Base-by-base conservation (phyloP, 1,140 invertebrate species). In the Proctacanthus coquilletti region DNA sequence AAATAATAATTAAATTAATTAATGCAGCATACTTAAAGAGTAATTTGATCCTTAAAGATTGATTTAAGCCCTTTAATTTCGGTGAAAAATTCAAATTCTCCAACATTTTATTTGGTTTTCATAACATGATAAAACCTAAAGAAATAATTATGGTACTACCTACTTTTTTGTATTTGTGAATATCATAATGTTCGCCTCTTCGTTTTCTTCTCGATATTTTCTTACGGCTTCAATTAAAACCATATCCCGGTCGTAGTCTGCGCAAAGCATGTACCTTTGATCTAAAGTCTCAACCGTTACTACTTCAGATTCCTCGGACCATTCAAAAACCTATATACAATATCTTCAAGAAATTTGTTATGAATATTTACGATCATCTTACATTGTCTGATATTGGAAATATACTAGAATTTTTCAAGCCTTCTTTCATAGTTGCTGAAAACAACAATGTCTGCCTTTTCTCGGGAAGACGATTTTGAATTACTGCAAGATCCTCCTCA, bases 101-200 rank as follows among this genome's bases (percentile, higher is more conserved):
- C n/a, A 8, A 2, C 5, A 25, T 29, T 32, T 13, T 10, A 6
- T 11, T 18, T 17, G 13, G 0, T 25, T 42, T 31, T 13, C 18
- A 14, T 13, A 18, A 27, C 21, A 5, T 10, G 14, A 21, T n/a
- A n/a, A n/a, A n/a, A n/a, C n/a, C n/a, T n/a, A n/a, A 21, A 11
- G 23, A 5, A 20, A 45, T 35, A 8, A 31, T 8, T 6, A 15
- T 13, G 5, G n/a, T n/a, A n/a, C 9, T 35, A 63, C 71, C 63
- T 65, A 91, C 85, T 88, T 92, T 74, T 92, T 94, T 33, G 89
- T 94, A 47, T 86, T 77, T 15, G 86, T 88, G 52, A 97, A 97
- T 29, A 97, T 80, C 54, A 97, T 87, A 18, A 95, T 75, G 30
- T 84, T 88, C 15, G 78, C 78, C 33, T 74, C 72, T 38, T 75